Evolutionary conservation across 2,888 invertebrate genomes (phyloP), one percentile per base, ranked within the genome.

Genomic region (Sialis lutaria): DNA sequence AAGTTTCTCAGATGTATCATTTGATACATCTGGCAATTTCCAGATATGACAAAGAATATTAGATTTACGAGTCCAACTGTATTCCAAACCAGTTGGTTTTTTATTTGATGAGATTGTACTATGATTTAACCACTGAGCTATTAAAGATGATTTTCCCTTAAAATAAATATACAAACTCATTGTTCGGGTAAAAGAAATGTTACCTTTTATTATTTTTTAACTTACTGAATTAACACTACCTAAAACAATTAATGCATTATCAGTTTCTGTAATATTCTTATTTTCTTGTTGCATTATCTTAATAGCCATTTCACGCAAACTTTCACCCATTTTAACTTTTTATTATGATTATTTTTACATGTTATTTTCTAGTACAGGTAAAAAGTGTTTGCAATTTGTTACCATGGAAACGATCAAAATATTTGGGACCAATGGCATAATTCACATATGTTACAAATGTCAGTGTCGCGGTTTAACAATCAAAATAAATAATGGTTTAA

Each of bases 141-240:
- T 40, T 32, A 45, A 40, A 9, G 45, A 30, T 32, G 45, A 45
- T 45, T 45, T 45, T 40, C 45, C 45, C 45, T 45, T 34, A 9
- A 31, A 32, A 6, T 12, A 40, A 12, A 22, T 35, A 4, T 9
- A n/a, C 35, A 35, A 35, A 8, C n/a, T 35, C n/a, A 35, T 35
- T 8, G n/a, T 4, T 35, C 2, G n/a, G n/a, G 35, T 35, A 35
- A 9, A 35, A 3, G 4, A 35, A 35, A 9, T 2, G n/a, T 22
- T 22, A 22, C 4, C 2, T 35, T 9, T 35, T 8, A 35, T 9
- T 37, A 7, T 37, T 37, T 37, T 37, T 8, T 6, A 37, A 44
- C 31, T 40, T 30, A 45, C 45, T 31, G 45, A 45, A 30, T 30
- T 35, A 32, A 9, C 22, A 12, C 35, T 8, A 22, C 45, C 45